Percentiles rank a stretch among this genome's conserved stretches.
Conservation (phyloP, 92 coral and sea anemone species). For the Bergia sp. region DNA sequence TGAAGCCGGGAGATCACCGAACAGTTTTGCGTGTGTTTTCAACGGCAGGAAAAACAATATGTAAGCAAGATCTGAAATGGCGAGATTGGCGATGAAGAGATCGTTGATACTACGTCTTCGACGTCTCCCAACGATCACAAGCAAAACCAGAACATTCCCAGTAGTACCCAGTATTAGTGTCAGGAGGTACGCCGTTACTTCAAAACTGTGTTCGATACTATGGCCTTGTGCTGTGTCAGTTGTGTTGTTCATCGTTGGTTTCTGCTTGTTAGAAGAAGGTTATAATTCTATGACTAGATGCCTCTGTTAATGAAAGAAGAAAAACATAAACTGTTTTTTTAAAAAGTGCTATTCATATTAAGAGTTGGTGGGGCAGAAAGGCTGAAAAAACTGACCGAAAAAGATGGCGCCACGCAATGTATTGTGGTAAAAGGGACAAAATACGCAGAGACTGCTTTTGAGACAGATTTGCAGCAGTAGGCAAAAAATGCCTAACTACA, state of each 20-base stretch:
- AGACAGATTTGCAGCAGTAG: no score
- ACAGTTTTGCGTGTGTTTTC: conserved; percentile 5
- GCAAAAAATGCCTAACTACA: no score
- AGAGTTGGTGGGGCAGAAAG: no score
- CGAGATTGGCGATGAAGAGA: conserved; percentile 35
- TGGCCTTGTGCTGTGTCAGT: background rate
- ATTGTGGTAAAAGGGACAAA: no score
- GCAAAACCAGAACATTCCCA: conserved; percentile 28
- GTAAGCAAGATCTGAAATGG: conserved; percentile 29
- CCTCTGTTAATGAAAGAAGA: no score
- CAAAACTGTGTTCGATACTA: background rate
- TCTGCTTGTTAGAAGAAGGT: no score
- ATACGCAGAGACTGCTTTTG: no score
- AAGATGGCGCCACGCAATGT: no score
- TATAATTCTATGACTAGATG: no score
- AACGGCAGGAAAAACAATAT: background rate
- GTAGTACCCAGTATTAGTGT: background rate
- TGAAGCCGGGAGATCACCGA: background rate
- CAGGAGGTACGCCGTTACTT: background rate
- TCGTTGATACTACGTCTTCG: background rate
- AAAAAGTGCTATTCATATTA: no score
- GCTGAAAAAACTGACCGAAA: no score
- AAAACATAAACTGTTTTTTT: no score
- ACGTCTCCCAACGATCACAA: conserved; percentile 22
- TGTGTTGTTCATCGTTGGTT: conserved; percentile 30